Percentiles rank a stretch among this genome's conserved stretches.
These are phyloP conservation scores for Palloptera scutellata DNA, from an alignment of 2,888 invertebrate species.

Conservation along the genomic window DNA sequence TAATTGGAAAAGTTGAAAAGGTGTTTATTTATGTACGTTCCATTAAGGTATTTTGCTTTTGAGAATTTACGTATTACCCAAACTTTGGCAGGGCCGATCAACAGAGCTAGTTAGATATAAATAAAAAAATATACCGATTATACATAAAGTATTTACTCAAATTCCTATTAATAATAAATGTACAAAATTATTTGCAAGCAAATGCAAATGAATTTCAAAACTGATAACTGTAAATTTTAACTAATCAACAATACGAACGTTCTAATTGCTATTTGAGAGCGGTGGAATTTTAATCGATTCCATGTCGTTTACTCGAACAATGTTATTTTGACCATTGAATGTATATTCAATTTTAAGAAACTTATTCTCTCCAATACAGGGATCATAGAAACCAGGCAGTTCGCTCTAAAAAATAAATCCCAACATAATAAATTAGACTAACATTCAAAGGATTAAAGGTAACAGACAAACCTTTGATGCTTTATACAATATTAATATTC, in stretches of 20 bases:
- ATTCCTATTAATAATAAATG: too few relatives aligned
- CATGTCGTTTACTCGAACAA: constrained; percentile 80
- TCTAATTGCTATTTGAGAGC: constrained; percentile 26
- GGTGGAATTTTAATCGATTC: constrained; percentile 81
- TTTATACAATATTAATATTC: constrained; percentile 84
- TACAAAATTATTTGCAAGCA: too few relatives aligned
- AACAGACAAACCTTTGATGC: constrained; percentile 76
- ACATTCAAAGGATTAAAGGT: background rate
- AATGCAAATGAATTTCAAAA: too few relatives aligned
- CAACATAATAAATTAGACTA: background rate
- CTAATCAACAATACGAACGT: constrained; percentile 37
- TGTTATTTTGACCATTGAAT: constrained; percentile 81
- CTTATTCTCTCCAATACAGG: constrained; percentile 92
- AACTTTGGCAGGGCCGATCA: too few relatives aligned
- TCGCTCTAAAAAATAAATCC: constrained; percentile 75
- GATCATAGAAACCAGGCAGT: constrained; percentile 96
- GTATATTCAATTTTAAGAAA: constrained; percentile 85
- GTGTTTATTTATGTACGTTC: too few relatives aligned
- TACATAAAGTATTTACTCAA: too few relatives aligned
- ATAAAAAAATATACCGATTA: too few relatives aligned
- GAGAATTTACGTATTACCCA: too few relatives aligned
- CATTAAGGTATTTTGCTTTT: too few relatives aligned
- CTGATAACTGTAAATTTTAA: constrained; percentile 46
- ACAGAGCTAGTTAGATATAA: too few relatives aligned
- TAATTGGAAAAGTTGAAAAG: too few relatives aligned